Conservation (phyloP, 2,888 invertebrate genomes). For the Eurytoma adleriae region DNA sequence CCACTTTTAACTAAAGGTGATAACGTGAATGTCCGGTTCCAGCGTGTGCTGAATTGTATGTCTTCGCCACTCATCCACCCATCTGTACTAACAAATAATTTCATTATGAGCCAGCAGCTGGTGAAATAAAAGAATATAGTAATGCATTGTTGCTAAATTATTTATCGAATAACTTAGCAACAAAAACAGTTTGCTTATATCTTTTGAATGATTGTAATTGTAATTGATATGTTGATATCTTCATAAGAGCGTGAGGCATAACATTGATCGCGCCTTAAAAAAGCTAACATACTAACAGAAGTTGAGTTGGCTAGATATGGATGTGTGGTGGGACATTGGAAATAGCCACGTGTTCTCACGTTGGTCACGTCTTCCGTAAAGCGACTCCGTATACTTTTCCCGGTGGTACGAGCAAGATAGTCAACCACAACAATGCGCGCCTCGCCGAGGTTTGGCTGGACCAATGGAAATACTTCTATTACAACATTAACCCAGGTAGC, state of each 20-base stretch:
- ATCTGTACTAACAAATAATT: conserved; percentile 64
- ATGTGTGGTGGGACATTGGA: conserved; percentile 97
- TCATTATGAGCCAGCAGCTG: too few relatives aligned
- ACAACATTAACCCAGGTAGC: conserved; percentile 97
- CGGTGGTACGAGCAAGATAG: conserved; percentile 96
- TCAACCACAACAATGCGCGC: conserved; percentile 99
- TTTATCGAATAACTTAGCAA: too few relatives aligned
- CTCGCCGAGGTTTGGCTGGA: conserved; percentile 99
- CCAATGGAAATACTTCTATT: conserved; percentile 99
- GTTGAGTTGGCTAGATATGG: conserved; percentile 87
- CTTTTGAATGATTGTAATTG: too few relatives aligned
- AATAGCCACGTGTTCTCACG: conserved; percentile 95
- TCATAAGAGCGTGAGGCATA: neutral
- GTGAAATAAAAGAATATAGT: too few relatives aligned
- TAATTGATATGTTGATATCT: neutral
- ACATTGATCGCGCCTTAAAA: conserved; percentile 33
- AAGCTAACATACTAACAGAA: conserved; percentile 70
- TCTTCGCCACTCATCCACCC: conserved; percentile 76
- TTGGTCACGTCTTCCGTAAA: conserved; percentile 98
- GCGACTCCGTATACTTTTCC: conserved; percentile 99
- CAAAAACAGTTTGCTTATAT: too few relatives aligned
- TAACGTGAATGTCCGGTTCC: too few relatives aligned
- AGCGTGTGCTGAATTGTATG: conserved; percentile 48
- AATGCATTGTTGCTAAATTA: too few relatives aligned
- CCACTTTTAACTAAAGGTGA: too few relatives aligned